These are phyloP conservation scores for Syrrhaptes paradoxus DNA, from an alignment of 2,113 vertebrate genomes.

Conservation along the genomic window DNA sequence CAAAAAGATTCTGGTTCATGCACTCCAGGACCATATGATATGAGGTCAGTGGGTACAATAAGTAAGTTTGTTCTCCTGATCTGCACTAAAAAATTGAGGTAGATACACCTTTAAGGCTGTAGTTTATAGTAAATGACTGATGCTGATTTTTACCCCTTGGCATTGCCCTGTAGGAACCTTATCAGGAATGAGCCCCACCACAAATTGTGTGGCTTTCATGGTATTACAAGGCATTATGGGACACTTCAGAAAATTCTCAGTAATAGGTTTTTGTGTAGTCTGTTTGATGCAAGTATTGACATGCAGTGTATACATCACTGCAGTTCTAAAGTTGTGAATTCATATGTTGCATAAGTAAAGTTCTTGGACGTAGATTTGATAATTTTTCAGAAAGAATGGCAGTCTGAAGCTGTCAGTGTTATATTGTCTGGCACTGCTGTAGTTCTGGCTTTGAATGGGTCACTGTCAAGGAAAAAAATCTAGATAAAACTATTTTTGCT, in stretches of 20 bases:
- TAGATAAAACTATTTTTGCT: neutral
- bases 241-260: neutral
- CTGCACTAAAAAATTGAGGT: neutral
- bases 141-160: neutral
- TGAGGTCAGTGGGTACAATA: neutral
- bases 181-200: neutral
- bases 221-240: neutral
- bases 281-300: neutral
- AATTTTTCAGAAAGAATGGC: neutral
- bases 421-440: accelerated
- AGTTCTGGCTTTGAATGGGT: neutral
- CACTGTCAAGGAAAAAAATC: neutral
- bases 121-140: neutral
- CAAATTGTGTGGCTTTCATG: neutral
- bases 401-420: neutral
- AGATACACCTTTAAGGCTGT: neutral
- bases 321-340: neutral
- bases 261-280: accelerated
- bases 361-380: neutral
- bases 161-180: neutral
- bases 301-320: accelerated
- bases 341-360: neutral
- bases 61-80: neutral
- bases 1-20: neutral
- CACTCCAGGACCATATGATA: neutral